Evolutionary conservation across 2,888 invertebrate species (phyloP).

Genomic region (Siphlonurus alternatus): DNA sequence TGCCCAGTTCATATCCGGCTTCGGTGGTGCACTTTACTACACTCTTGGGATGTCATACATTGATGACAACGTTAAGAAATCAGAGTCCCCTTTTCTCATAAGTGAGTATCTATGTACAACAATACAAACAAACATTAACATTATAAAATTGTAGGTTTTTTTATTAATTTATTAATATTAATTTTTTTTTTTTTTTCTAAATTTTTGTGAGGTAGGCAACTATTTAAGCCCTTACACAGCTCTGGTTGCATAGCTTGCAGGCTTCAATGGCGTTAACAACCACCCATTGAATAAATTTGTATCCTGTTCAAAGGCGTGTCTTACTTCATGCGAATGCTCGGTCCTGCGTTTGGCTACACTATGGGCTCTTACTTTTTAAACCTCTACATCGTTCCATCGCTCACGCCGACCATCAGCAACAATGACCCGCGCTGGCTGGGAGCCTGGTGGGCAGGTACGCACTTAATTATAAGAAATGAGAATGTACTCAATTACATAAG

Average conservation of each 20-base stretch:
- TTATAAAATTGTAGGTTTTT: too few species aligned
- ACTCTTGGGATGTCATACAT: slow-evolving; percentile 53
- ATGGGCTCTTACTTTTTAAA: slow-evolving; percentile 34
- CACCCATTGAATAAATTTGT: too few species aligned
- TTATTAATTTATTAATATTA: too few species aligned
- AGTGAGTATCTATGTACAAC: slow-evolving; percentile 36
- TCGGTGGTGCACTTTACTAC: slow-evolving; percentile 50
- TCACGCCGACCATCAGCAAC: slow-evolving; percentile 38
- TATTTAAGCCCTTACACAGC: too few species aligned
- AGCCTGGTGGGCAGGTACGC: slow-evolving; percentile 60
- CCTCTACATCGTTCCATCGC: slow-evolving; percentile 38
- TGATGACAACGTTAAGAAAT: slow-evolving; percentile 59
- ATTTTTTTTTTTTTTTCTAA: too few species aligned
- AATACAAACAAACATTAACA: too few species aligned
- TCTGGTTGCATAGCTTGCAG: too few species aligned
- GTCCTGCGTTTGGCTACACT: slow-evolving; percentile 42
- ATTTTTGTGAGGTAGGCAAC: too few species aligned
- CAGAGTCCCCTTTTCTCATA: slow-evolving; percentile 50
- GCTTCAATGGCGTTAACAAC: too few species aligned
- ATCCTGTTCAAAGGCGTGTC: slow-evolving; percentile 39
- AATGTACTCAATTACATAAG: too few species aligned
- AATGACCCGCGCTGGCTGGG: slow-evolving; percentile 52
- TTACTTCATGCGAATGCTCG: slow-evolving; percentile 38
- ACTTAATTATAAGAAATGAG: too few species aligned
- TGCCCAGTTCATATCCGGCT: slow-evolving; percentile 52